phyloP scores from a whole-genome alignment of 2,113 vertebrate species.

The Tringa solitaria region DNA sequence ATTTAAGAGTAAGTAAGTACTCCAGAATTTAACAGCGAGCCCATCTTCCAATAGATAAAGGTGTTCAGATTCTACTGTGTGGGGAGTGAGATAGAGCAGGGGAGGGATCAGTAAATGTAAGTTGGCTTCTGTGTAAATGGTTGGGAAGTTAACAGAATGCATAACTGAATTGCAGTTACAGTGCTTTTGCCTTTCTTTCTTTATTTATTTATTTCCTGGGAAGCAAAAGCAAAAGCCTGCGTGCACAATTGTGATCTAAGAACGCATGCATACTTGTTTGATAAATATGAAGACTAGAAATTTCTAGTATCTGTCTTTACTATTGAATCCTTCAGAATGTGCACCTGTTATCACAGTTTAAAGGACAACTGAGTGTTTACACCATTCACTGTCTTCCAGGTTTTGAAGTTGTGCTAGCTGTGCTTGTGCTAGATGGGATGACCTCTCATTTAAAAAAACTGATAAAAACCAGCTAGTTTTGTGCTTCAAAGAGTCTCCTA shows the following conservation, averaged over 20 bases:
- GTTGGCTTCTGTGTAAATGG: background rate
- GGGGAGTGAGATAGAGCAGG: background rate
- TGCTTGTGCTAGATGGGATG: background rate
- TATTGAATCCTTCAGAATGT: background rate
- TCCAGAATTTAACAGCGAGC: background rate
- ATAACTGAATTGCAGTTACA: background rate
- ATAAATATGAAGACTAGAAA: background rate
- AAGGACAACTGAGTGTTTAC: background rate
- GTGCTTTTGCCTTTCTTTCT: background rate
- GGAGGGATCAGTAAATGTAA: background rate
- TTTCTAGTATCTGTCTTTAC: background rate
- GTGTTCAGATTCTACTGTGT: background rate
- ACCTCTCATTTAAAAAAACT: background rate
- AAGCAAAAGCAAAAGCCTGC: background rate
- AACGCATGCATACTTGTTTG: background rate
- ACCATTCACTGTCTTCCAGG: background rate
- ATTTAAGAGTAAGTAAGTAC: background rate
- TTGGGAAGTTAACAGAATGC: background rate
- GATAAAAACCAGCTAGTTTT: background rate
- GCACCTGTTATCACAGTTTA: background rate
- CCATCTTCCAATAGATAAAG: background rate
- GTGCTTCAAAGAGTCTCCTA: background rate
- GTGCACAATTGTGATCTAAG: background rate
- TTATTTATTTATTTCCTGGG: accelerated
- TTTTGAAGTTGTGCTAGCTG: background rate